These are phyloP conservation scores for Lypha dubia DNA, from an alignment of 2,888 invertebrate species.

Conservation along the genomic window DNA sequence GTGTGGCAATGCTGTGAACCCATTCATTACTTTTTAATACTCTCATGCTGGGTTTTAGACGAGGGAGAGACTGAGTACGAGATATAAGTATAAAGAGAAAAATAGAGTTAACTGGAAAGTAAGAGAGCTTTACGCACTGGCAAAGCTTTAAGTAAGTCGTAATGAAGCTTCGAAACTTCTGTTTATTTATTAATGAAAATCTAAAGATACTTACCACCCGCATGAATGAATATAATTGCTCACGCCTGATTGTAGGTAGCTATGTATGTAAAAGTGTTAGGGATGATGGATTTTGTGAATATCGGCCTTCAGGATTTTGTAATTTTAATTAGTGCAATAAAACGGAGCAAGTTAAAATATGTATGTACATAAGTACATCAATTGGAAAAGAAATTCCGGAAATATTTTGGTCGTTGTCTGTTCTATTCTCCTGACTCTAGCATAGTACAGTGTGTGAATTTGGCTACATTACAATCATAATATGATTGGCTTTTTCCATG, in stretches of 20 bases:
- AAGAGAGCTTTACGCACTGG: background rate
- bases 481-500: too few species aligned
- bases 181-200: constrained; percentile 6
- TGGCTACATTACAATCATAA: too few species aligned
- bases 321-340: too few species aligned
- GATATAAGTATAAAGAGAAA: background rate
- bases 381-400: too few species aligned
- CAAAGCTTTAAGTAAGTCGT: constrained; percentile 2
- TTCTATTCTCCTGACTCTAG: too few species aligned
- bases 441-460: too few species aligned
- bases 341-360: too few species aligned
- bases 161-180: background rate
- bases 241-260: background rate
- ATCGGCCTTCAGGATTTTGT: too few species aligned
- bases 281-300: too few species aligned
- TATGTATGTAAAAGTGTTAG: too few species aligned
- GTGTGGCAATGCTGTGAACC: constrained; percentile 23
- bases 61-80: constrained; percentile 4
- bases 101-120: background rate
- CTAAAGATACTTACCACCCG: background rate
- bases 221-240: background rate
- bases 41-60: background rate
- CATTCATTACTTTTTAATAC: constrained; percentile 48
- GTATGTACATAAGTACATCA: too few species aligned
- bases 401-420: too few species aligned